Base-by-base conservation (phyloP, 23 tunicate species). In the Ciona savignyi region DNA sequence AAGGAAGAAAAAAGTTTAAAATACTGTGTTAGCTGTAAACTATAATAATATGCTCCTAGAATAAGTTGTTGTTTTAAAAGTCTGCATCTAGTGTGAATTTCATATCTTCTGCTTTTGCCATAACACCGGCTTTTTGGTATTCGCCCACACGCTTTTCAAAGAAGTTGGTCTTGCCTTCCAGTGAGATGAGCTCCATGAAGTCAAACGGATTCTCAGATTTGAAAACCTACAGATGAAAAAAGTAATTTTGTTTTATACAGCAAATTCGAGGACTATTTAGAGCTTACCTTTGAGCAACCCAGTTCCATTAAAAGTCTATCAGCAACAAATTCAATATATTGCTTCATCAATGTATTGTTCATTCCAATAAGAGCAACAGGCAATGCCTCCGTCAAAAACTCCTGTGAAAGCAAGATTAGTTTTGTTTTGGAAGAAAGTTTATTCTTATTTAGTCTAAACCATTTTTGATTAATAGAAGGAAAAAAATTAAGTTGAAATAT, bases 161-260 rank as follows among this genome's bases (percentile, higher is more conserved):
- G 90, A 94, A 94, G 75, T 94, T 94, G 33, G 99, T 94, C 63
- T 94, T 94, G 78, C 99, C 99, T 83, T 94, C 99, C 0, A 94
- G 72, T n/a, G 99, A 94, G 29, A 94, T 94, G 34, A 94, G 73
- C 70, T 94, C 99, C 99, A 94, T 94, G 80, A 94, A 94, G 42
- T 94, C 99, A 32, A 94, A 94, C 2, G 99, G 99, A 74, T 94
- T 94, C 65, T 94, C 95, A 3, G 34, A 67, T 21, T 78, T 71
- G 72, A 66, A 94, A 30, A 83, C 78, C 99, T 93, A 34, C 19
- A 85, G 28, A 73, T 25, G 23, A 73, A 4, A n/a, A n/a, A n/a
- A n/a, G 11, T 25, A 63, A 25, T n/a, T 42, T 42, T 6, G 56
- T 42, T 42, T 64, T 4, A 21, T 64, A 64, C 29, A 64, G 6